Conservation (phyloP, 1,140 invertebrate genomes). For the Thaumatotibia leucotreta region DNA sequence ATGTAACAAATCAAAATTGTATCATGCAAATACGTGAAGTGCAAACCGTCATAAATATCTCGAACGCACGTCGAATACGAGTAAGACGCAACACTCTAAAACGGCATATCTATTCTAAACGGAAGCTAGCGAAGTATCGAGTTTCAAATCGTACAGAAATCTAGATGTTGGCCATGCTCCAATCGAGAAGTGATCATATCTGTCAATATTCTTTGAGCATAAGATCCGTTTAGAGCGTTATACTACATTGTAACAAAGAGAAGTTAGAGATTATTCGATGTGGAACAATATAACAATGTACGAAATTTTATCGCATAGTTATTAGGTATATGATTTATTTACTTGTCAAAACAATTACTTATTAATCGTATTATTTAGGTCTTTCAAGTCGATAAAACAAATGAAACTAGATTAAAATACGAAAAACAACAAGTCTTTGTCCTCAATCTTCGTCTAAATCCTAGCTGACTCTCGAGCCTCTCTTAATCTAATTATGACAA, state of each 20-base stretch:
- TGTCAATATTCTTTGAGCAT: conserved; percentile 70
- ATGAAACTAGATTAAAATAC: not conserved
- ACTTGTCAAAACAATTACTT: not conserved
- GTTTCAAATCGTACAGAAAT: conserved; percentile 71
- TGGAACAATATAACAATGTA: not conserved
- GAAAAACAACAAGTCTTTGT: conserved; percentile 1
- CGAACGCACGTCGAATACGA: conserved; percentile 55
- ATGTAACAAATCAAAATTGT: conserved; percentile 21
- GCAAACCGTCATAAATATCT: conserved; percentile 54
- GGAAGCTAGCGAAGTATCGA: conserved; percentile 65
- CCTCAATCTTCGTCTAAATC: conserved; percentile 34
- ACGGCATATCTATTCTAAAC: conserved; percentile 70
- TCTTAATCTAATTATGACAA: conserved; percentile 63
- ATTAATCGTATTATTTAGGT: no score
- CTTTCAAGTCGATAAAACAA: no score
- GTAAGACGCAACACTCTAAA: conserved; percentile 60
- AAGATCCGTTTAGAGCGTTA: conserved; percentile 56
- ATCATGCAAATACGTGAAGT: conserved; percentile 34
- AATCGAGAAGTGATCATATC: conserved; percentile 73
- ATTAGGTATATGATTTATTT: not conserved
- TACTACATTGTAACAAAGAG: conserved; percentile 31
- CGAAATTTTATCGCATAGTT: not conserved
- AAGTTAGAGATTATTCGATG: conserved; percentile 15
- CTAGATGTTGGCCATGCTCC: conserved; percentile 66
- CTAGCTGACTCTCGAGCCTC: conserved; percentile 35